Evolutionary conservation across 2,888 invertebrate genomes (phyloP), one percentile per base, ranked within the genome.

Genomic region (Volucella inflata): DNA sequence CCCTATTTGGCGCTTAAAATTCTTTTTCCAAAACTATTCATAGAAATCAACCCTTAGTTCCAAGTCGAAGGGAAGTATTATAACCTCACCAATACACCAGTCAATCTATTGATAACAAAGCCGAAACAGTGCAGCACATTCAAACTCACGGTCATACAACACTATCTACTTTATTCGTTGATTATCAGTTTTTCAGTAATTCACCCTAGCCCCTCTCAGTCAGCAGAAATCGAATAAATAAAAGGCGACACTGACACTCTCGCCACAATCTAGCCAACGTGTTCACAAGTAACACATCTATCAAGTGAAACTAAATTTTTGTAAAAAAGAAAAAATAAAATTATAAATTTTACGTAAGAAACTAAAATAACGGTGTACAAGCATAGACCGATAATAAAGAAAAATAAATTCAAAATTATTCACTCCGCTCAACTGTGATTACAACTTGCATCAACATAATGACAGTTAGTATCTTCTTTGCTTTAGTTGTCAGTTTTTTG

Each of bases 381-480:
- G 50, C 36, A 59, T 50, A 70, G 12, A 48, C 42, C 21, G 8
- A 40, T 9, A 50, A 36, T 12, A 40, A n/a, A 36, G 30, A 48
- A 72, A 14, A 62, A 48, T 11, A 36, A 51, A 65, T 21, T 16
- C 16, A n/a, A 65, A 71, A 53, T 51, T 55, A 82, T 78, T 74
- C 62, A 60, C 70, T 53, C 70, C 36, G 42, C 44, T 46, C 16
- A 72, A 80, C 71, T 72, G 80, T 81, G 81, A 81, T 72, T 81
- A 51, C 10, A 81, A 40, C 74, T 70, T 62, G 44, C 72, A 62
- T 64, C 62, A 36, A 48, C 71, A 84, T 76, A 71, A 84, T 85
- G 85, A 68, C 81, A 85, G 85, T 81, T 85, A 81, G 81, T 85
- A 81, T 85, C 65, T 8, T 3, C n/a, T 42, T 62, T 48, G 38